phyloP scores from a whole-genome alignment of 2,888 invertebrate species.

The Drosophila neoperkinsi region DNA sequence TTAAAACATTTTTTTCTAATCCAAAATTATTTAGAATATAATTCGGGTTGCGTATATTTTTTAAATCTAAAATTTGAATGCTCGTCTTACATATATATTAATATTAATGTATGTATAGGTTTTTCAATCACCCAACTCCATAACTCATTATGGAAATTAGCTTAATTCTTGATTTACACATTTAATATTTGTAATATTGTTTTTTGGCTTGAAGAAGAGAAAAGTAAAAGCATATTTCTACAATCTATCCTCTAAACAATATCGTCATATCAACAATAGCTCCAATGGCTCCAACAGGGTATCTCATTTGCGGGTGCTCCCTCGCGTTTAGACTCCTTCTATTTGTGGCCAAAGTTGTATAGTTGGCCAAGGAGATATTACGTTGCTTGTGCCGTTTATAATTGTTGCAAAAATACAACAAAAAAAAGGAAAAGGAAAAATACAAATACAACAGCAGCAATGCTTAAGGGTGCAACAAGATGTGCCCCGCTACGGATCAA shows the following conservation, averaged over 20 bases:
- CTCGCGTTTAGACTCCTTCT: background rate
- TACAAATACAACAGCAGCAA: conserved; percentile 56
- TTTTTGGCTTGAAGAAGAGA: background rate
- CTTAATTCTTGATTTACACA: background rate
- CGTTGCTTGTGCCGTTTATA: conserved; percentile 41
- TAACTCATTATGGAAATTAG: background rate
- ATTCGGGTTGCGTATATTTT: too few relatives aligned
- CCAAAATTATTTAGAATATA: background rate
- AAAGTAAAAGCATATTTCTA: background rate
- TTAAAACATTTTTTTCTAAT: background rate
- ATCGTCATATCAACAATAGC: too few relatives aligned
- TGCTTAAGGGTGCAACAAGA: conserved; percentile 48
- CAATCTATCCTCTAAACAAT: background rate
- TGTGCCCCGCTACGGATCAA: conserved; percentile 36
- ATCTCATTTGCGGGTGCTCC: background rate
- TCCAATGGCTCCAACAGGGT: conserved; percentile 8
- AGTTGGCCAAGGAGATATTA: conserved; percentile 35
- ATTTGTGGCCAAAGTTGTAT: background rate
- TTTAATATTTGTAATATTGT: background rate
- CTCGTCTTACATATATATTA: background rate
- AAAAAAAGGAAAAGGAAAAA: background rate
- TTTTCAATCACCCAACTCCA: background rate
- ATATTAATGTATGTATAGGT: background rate
- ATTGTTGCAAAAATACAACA: conserved; percentile 61
- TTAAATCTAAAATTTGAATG: too few relatives aligned